Conservation (phyloP, 2,797 vertebrate genomes). For the Diplodus sargus region DNA sequence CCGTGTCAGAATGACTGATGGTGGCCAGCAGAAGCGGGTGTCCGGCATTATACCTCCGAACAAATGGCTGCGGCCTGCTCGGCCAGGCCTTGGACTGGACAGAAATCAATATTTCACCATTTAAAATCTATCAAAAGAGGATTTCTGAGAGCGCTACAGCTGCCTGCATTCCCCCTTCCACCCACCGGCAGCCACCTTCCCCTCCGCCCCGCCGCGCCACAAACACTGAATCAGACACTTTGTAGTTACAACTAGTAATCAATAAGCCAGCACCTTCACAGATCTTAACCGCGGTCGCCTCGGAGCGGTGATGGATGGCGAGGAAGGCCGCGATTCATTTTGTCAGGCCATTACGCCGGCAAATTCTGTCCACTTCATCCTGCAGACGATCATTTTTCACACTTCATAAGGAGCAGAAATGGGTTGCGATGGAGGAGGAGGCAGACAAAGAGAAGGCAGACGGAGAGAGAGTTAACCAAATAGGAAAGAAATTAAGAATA, state of each 20-base stretch:
- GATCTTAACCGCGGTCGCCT: constrained; percentile 80
- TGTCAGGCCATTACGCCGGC: constrained; percentile 82
- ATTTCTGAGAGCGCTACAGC: constrained; percentile 62
- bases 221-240: constrained; percentile 82
- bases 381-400: constrained; percentile 82
- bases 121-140: constrained; percentile 94
- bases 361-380: constrained; percentile 83
- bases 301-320: constrained; percentile 80
- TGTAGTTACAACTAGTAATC: constrained; percentile 82
- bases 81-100: constrained; percentile 79
- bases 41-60: constrained; percentile 71
- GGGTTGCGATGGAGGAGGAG: constrained; percentile 55
- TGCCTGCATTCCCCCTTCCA: constrained; percentile 46
- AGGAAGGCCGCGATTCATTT: constrained; percentile 82
- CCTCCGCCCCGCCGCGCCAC: constrained; percentile 45
- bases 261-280: constrained; percentile 83
- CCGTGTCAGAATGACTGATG: constrained; percentile 91
- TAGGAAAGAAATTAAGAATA: constrained; percentile 60
- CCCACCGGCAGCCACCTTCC: constrained; percentile 24
- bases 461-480: constrained; percentile 37
- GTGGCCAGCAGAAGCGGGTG: constrained; percentile 72
- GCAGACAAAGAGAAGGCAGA: constrained; percentile 34
- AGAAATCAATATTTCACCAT: constrained; percentile 98
- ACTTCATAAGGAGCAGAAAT: constrained; percentile 79
- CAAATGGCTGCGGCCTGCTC: constrained; percentile 75